Base-by-base conservation (phyloP, 2,888 invertebrate genomes). In the Myopa testacea region DNA sequence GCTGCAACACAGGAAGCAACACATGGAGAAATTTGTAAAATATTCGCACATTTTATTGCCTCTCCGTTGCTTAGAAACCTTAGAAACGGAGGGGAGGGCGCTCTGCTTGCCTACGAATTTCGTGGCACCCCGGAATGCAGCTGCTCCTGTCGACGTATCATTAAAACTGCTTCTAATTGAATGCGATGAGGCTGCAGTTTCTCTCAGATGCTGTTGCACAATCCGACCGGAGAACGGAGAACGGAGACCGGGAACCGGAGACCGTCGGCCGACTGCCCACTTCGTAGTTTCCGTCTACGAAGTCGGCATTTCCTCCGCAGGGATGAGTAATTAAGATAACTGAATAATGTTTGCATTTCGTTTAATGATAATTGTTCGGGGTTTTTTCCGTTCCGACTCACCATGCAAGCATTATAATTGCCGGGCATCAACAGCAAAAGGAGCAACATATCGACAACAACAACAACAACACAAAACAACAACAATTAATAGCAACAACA, bases 331-430 rank as follows among this genome's bases (percentile, higher is more conserved):
- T 78, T 78, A 68, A 78, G 75, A 76, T 77, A 76, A 78, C 78
- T 62, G 50, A 77, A 65, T 76, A 52, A 40, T 78, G 74, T 76
- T 72, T 69, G 78, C 76, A 69, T 60, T 72, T 55, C 69, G 76
- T 62, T 69, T 76, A 78, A 79, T 74, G 79, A 75, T 79, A 79
- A 79, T 78, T 79, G 78, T 69, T 63, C 8, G 34, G 14, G 34
- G 50, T 73, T 73, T 34, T 63, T 68, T 55, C 50, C 50, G 37
- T 4, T 16, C 16, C 38, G 12, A 5, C 62, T 58, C 40, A 37
- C 16, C 55, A n/a, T 14, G 62, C 72, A 37, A n/a, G 16, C 38
- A 12, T 19, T 38, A 26, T 72, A 16, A 37, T 26, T 55, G 52
- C 67, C 38, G 40, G n/a, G 45, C 45, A 45, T 45, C 45, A 55